Base-by-base conservation (phyloP, 2,797 vertebrate species). In the Dryobates pubescens region DNA sequence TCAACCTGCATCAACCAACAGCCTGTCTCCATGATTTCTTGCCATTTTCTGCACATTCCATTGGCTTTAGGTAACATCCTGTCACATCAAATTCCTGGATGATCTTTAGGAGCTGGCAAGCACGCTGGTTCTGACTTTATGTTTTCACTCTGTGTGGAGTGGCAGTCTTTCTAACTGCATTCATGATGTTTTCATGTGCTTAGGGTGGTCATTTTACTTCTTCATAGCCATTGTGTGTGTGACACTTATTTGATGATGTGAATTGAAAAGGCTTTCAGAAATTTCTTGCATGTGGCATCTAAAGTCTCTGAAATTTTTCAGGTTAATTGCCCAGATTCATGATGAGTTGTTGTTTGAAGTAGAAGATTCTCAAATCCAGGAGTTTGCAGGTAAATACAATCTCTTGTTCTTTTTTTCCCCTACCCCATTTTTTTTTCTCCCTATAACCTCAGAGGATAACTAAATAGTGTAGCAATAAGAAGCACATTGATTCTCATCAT, bases 311-410 rank as follows among this genome's bases (percentile, higher is more conserved):
- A 49, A 58, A 47, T 32, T 54, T 86, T 96, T 74, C 96, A 99
- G 99, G 95, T 95, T 99, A 94, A 95, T 99, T 17, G 98, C 99
- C 41, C 99, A 99, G 92, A 98, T 99, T 83, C 99, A 99, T 2
- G 99, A 99, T 9, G 99, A 99, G 92, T 97, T 99, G 41, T 97
- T 99, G 34, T 99, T 98, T 92, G 99, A 99, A 91, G 99, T 99
- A 89, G 98, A 98, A 93, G 98, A 98, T 77, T 90, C 98, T 4
- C 98, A 99, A 96, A 74, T 99, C 36, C 92, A 98, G 9, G 96
- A 98, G 83, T 98, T 99, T 96, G 98, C 98, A 97, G 98, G 99
- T 99, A 89, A 96, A 83, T 86, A 34, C 5, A 38, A 41, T 69
- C n/a, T 86, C 38, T 77, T 18, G 56, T 78, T 7, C 12, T 80